Evolutionary conservation across 1,140 invertebrate genomes (phyloP), one percentile per base, ranked within the genome.

Genomic region (Drosophila varians): DNA sequence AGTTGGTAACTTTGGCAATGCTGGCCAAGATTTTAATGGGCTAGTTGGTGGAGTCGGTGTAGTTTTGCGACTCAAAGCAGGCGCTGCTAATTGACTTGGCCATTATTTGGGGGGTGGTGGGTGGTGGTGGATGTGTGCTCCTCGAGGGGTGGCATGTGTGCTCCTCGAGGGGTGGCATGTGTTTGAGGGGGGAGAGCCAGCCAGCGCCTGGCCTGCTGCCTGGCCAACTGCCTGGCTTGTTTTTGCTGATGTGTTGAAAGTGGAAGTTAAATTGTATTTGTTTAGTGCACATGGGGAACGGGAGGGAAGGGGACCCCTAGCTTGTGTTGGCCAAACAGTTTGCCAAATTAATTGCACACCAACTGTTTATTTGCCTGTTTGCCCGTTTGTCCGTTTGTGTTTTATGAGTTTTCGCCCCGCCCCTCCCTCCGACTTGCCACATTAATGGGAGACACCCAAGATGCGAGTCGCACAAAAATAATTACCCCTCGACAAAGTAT

Each of bases 321-420:
- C 51, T 86, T 87, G 82, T 38, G 61, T 73, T 69, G 65, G 66
- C 54, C 82, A 87, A 87, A 87, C 74, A 87, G 84, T 87, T 87
- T 87, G 82, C 82, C 61, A 87, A 87, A 87, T 87, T 87, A 87
- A 87, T 87, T 87, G 82, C 82, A 87, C 82, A 87, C 82, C 82
- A 87, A 80, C 72, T 73, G 80, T 65, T 73, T 84, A 70, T 86
- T 80, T 77, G 65, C 61, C 69, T 61, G 53, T 60, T 65, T 77
- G 65, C 61, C 69, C 57, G 53, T 60, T 65, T 75, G 40, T 60
- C 43, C 65, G 49, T 66, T 66, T 66, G 64, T 53, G 47, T 66
- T 68, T 66, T 53, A 68, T 68, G 61, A 68, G 64, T 68, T 68
- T 53, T 38, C 52, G n/a, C 34, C 3, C n/a, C 53, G 31, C 25